Evolutionary conservation across 2,797 vertebrate genomes (phyloP).

Genomic region (Lindbergichthys nudifrons): DNA sequence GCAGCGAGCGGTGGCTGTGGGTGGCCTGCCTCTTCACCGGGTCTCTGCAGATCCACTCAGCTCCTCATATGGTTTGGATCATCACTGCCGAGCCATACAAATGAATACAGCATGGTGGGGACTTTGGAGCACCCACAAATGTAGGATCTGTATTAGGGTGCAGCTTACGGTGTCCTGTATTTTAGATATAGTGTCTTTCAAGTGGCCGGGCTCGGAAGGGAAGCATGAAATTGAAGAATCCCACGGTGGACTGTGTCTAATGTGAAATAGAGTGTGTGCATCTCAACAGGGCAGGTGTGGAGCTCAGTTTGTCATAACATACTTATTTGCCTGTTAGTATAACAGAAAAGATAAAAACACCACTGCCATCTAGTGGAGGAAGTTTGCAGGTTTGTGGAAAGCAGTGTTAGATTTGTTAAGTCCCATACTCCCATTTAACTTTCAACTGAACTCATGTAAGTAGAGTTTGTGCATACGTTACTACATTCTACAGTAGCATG

Average conservation of each 20-base stretch:
- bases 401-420: no score
- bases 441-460: not conserved
- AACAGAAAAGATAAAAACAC: constrained; percentile 12
- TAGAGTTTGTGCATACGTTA: not conserved
- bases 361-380: constrained; percentile 72
- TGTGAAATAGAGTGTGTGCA: constrained; percentile 31
- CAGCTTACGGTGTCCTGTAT: constrained; percentile 51
- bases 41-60: constrained; percentile 73
- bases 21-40: constrained; percentile 76
- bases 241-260: constrained; percentile 24
- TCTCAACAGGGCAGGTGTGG: constrained; percentile 58
- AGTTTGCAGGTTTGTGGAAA: not conserved
- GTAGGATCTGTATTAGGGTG: constrained; percentile 56
- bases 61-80: constrained; percentile 85
- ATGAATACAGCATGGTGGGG: constrained; percentile 70
- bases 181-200: constrained; percentile 58
- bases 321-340: not conserved
- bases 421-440: not conserved
- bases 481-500: not conserved
- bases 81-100: constrained; percentile 67
- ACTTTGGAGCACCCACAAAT: constrained; percentile 48
- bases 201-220: constrained; percentile 38
- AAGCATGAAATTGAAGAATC: constrained; percentile 43
- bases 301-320: constrained; percentile 8
- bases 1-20: constrained; percentile 67